Evolutionary conservation across 2,797 vertebrate species (phyloP), one percentile per base, ranked within the genome.

Genomic region (Phoeniculus purpureus): DNA sequence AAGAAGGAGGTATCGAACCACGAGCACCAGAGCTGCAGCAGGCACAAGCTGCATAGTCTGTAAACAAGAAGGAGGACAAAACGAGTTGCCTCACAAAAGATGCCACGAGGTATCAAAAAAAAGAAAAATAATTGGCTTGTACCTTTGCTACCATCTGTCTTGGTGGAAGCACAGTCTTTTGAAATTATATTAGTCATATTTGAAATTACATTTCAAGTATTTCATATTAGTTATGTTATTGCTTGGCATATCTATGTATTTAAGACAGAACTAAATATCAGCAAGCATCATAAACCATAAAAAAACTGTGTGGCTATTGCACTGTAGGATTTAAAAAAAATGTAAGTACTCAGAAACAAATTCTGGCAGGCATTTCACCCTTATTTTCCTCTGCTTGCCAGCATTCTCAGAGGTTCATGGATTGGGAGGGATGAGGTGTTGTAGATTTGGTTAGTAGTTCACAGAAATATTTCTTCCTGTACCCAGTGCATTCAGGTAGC

Each of bases 21-120:
- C 54, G 52, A 90, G 68, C 22, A 0, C 77, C 85, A 79, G 20
- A 34, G 75, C 48, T 93, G 91, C 64, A 88, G 81, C 70, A 92
- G 76, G 47, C 79, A 84, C 72, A n/a, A 29, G 6, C 70, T 88
- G 47, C 45, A n/a, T 4, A 74, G 40, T 13, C 67, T 94, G 70
- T 90, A 91, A 96, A 94, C 76, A 94, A 87, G 92, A 80, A 80
- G 62, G 32, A 95, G 87, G 72, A 80, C 87, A 94, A 94, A 95
- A 68, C 47, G 51, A 94, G 52, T 85, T 93, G 70, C 54, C 37
- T 79, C 60, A 65, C 43, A 74, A 85, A 90, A 82, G 56, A 70
- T 81, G 66, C 68, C 90, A 92, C 0, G 4, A 94, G 55, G 19
- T 54, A 77, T 37, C 18, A 1, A 84, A 70, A 66, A 43, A 94